These are phyloP conservation scores for Trachelus tabidus DNA, from an alignment of 2,888 invertebrate genomes.

Conservation along the genomic window DNA sequence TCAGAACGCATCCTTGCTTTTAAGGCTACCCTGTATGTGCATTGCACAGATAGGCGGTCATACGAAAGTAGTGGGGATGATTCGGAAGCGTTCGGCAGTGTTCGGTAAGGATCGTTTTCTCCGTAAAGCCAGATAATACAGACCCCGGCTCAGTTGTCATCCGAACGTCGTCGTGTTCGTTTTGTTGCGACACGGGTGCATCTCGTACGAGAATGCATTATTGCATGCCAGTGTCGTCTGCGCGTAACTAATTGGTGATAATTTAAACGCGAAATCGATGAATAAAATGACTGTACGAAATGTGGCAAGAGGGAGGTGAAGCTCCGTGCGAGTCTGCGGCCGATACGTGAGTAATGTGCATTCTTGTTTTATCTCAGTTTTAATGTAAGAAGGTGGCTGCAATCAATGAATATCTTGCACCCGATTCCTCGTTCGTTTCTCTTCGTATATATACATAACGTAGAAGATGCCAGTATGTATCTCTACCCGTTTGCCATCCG, in stretches of 20 bases:
- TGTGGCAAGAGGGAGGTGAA: constrained; percentile 62
- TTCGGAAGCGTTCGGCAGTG: constrained; percentile 14
- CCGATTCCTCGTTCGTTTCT: neutral
- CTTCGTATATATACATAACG: neutral
- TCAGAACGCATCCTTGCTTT: neutral
- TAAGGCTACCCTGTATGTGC: neutral
- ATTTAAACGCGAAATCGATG: constrained; percentile 16
- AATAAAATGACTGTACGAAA: constrained; percentile 48
- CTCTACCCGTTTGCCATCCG: constrained; percentile 10
- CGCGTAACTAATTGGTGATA: neutral
- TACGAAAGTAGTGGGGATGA: neutral
- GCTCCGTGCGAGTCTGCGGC: constrained; percentile 51
- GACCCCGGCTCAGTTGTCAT: constrained; percentile 34
- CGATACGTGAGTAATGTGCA: constrained; percentile 49
- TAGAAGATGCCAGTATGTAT: constrained; percentile 15
- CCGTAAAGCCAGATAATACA: constrained; percentile 15
- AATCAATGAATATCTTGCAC: constrained; percentile 27
- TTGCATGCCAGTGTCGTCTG: neutral
- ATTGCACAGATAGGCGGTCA: neutral
- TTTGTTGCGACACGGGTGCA: constrained; percentile 28
- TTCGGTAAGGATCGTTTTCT: constrained; percentile 22
- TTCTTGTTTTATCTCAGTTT: neutral
- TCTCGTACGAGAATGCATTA: constrained; percentile 11
- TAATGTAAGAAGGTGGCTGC: constrained; percentile 12
- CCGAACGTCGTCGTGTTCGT: constrained; percentile 33